Base-by-base conservation (phyloP, 2,797 vertebrate species). In the Malurus leucopterus region DNA sequence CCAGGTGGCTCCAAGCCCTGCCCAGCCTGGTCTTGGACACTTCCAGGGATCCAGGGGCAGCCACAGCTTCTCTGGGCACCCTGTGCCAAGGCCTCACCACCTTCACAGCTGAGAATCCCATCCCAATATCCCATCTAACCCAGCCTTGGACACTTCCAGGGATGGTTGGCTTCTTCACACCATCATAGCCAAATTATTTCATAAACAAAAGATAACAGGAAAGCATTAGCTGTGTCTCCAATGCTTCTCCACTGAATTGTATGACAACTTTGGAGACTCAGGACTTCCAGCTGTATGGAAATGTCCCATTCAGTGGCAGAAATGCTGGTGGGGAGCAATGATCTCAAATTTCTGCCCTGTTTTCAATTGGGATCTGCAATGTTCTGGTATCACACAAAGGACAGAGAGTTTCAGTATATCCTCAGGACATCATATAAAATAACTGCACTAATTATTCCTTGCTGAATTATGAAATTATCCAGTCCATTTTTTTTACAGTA, bases 1-100 rank as follows among this genome's bases (percentile, higher is more conserved):
- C 55, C 77, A 62, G 20, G 5, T 0, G 8, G 14, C 36, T 69
- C 77, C 84, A 43, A 54, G 5, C 0, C 26, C 47, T 0, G 0
- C 61, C 68, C 63, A 62, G 0, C 32, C 55, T 50, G 43, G 36
- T 16, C n/a, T 44, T 30, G 29, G 36, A 0, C 7, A 40, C 20
- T 68, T 3, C 9, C 70, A 44, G 55, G 36, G 41, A 61, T 43
- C n/a, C n/a, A 43, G 55, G 12, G 14, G 17, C 63, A 69, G 63
- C 49, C 76, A 26, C 69, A 62, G 43, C 43, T 87, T 2, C 50
- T 62, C 63, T 73, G 69, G 15, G 19, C 22, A 67, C 5, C 26
- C 61, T 62, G 49, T 55, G 43, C 62, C 49, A 68, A 43, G 27
- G 16, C 9, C 15, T 43, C 0, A 0, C 0, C 9, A 30, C 6